Base-by-base conservation (phyloP, 2,113 vertebrate genomes). In the Axis porcinus region DNA sequence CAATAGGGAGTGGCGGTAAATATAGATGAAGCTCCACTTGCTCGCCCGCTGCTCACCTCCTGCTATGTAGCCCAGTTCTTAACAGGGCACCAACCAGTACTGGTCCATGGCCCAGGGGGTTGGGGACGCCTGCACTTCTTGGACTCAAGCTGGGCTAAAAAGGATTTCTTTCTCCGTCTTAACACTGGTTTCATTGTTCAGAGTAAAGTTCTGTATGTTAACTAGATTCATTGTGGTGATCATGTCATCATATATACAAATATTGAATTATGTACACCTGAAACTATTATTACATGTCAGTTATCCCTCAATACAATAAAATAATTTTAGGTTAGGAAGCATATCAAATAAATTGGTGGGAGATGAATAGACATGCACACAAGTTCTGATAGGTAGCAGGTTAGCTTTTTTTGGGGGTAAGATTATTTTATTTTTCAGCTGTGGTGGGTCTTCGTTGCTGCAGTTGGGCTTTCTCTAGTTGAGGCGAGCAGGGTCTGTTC, bases 81-180 rank as follows among this genome's bases (percentile, higher is more conserved):
- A 76, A 76, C 23, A 76, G 36, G 40, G 23, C 67, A 76, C 70
- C 70, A 14, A 23, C n/a, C 2, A 0, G n/a, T 74, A 40, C n/a
- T 40, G 67, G n/a, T 74, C n/a, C n/a, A 40, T 13, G n/a, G 19
- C 67, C 67, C 70, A 43, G 40, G 23, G 70, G 70, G 12, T 3
- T 43, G 40, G 23, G 40, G 23, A 76, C 3, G 1, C 11, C 70
- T 76, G 40, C 70, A 76, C 70, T 76, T 76, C 23, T 40, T 3
- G 5, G n/a, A 40, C 15, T 50, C 8, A 7, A 15, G 45, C 84
- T 45, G 3, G 25, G 33, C 55, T 60, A 3, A 40, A 30, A 13
- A 52, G 50, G 21, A 50, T 13, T 25, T 2, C 13, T 33, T 54
- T 76, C 15, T 28, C 8, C 0, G 0, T 27, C 25, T n/a, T 4